phyloP scores from a whole-genome alignment of 2,113 vertebrate genomes.

The Petrocephalus zakoni region DNA sequence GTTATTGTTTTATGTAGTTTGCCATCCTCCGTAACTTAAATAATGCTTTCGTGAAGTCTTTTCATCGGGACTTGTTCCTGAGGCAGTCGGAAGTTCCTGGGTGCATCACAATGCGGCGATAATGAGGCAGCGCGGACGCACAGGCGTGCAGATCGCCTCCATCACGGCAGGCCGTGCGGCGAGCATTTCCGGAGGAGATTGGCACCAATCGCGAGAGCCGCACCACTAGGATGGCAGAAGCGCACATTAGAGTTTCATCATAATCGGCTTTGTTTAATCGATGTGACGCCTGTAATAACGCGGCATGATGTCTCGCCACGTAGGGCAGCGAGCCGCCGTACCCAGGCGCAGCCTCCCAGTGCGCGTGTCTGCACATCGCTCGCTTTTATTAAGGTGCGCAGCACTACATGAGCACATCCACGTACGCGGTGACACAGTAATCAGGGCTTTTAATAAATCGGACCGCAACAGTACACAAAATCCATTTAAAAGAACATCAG shows the following conservation, averaged over 20 bases:
- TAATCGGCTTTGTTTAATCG: slow-evolving; percentile 85
- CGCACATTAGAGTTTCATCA: slow-evolving; percentile 86
- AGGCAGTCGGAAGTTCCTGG: slow-evolving; percentile 60
- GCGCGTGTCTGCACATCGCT: not conserved
- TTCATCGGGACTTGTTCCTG: slow-evolving; percentile 55
- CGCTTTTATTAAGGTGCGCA: not conserved
- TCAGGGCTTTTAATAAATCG: slow-evolving; percentile 73
- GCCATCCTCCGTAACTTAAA: not conserved
- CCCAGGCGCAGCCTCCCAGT: slow-evolving; percentile 44
- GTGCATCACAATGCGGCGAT: slow-evolving; percentile 56
- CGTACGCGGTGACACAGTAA: not conserved
- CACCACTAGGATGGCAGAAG: slow-evolving; percentile 74
- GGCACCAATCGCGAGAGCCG: slow-evolving; percentile 76
- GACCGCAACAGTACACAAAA: not conserved
- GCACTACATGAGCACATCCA: not conserved
- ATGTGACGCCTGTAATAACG: slow-evolving; percentile 80
- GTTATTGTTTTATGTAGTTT: not conserved
- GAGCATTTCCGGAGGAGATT: slow-evolving; percentile 42
- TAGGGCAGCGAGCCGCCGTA: slow-evolving; percentile 33
- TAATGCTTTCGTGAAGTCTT: slow-evolving; percentile 10
- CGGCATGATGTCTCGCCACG: slow-evolving; percentile 45
- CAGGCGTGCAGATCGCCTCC: slow-evolving; percentile 64
- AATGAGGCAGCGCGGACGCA: slow-evolving; percentile 25
- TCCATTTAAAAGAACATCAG: not conserved
- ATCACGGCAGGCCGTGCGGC: not conserved